Conservation (phyloP, 2,888 invertebrate species). For the Sarcophaga caerulescens region DNA sequence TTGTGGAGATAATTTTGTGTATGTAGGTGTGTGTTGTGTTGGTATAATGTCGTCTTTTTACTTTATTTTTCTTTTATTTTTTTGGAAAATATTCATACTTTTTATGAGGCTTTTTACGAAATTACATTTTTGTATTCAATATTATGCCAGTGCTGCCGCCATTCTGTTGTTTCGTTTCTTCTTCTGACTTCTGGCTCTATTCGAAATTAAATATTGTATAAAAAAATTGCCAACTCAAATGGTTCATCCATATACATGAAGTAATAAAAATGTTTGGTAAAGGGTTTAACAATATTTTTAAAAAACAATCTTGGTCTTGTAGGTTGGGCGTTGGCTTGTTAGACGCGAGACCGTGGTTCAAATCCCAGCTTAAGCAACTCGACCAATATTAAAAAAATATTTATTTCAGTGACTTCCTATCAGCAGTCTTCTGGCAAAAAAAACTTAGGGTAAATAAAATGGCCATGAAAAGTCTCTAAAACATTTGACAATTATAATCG, state of each 20-base stretch:
- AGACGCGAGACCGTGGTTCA: no score
- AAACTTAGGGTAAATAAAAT: no score
- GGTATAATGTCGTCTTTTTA: neutral
- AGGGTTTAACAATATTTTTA: neutral
- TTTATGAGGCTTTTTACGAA: constrained; percentile 72
- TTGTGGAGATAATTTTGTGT: constrained; percentile 35
- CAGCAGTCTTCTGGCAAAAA: no score
- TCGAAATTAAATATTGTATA: neutral
- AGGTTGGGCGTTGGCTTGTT: no score
- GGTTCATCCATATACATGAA: constrained; percentile 38
- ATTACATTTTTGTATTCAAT: constrained; percentile 64
- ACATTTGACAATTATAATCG: no score
- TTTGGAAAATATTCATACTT: constrained; percentile 68
- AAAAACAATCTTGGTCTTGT: neutral
- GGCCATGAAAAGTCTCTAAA: no score
- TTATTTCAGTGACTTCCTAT: no score
- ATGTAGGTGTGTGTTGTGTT: constrained; percentile 11
- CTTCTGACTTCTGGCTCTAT: constrained; percentile 15
- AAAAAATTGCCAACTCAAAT: constrained; percentile 39
- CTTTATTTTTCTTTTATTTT: constrained; percentile 46
- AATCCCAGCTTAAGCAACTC: no score
- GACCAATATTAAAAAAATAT: no score
- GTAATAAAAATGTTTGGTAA: constrained; percentile 17
- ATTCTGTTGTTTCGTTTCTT: constrained; percentile 40
- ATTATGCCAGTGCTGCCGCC: constrained; percentile 44